Evolutionary conservation across 2,888 invertebrate genomes (phyloP).

Genomic region (Antheraea assamensis): DNA sequence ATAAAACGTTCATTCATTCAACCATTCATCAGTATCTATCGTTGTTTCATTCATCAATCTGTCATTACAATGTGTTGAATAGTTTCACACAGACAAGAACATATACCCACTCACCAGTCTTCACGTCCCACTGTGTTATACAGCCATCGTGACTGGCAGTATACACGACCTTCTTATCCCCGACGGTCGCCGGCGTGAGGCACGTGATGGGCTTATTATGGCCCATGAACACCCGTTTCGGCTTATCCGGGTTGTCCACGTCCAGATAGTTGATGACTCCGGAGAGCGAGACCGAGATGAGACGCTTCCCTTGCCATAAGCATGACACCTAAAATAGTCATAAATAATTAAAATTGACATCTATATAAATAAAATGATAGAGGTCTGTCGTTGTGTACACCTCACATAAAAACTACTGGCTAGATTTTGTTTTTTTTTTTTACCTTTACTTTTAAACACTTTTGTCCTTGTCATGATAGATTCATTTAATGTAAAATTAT

Average conservation of each 20-base stretch:
- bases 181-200: conserved; percentile 88
- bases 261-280: conserved; percentile 98
- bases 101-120: conserved; percentile 69
- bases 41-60: too few relatives aligned
- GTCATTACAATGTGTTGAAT: too few relatives aligned
- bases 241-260: conserved; percentile 90
- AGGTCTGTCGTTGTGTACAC: too few relatives aligned
- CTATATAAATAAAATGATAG: too few relatives aligned
- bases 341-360: neutral
- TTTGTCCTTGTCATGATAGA: too few relatives aligned
- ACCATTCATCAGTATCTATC: too few relatives aligned
- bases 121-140: conserved; percentile 92
- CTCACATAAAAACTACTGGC: too few relatives aligned
- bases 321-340: conserved; percentile 88
- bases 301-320: conserved; percentile 95
- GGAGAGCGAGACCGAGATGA: conserved; percentile 96
- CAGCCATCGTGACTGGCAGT: conserved; percentile 97
- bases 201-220: conserved; percentile 99
- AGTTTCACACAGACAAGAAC: neutral
- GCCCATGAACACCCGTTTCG: conserved; percentile 92
- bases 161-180: conserved; percentile 89
- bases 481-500: too few relatives aligned
- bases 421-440: too few relatives aligned
- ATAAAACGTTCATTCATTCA: too few relatives aligned
- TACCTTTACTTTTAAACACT: too few relatives aligned